Evolutionary conservation across 1,140 invertebrate genomes (phyloP), one percentile per base, ranked within the genome.

Genomic region (Varroa destructor): DNA sequence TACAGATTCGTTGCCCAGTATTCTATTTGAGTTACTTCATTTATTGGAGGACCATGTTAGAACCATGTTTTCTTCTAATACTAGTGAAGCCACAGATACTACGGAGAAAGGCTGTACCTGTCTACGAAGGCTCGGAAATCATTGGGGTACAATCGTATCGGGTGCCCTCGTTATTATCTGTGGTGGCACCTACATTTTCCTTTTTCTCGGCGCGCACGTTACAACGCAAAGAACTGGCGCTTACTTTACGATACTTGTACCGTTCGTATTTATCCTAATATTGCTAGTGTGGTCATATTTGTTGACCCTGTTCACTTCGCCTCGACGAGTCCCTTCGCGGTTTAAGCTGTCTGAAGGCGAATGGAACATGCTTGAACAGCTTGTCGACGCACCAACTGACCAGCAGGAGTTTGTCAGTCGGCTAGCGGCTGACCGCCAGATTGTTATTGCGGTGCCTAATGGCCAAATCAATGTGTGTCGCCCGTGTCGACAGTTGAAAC

Each of bases 401-500:
- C 40, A 14, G 2, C 61, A 46, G 61, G 14, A 67, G 3, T 40
- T 43, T 5, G 40, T 67, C 12, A 43, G 61, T 8, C 40, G 40
- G 40, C 40, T 40, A 46, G 61, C 61, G 61, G 46, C 61, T 8
- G 61, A 40, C 1, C 61, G 61, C 2, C 40, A 46, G 36, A 37
- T 67, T 8, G 40, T 40, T 14, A 67, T 46, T 40, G 1, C 12
- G 36, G 37, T 12, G 12, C 46, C 40, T 12, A 67, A 67, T 37
- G 61, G 61, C 37, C 61, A 67, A 67, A 46, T 67, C 14, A 67
- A 40, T 37, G 46, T 67, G 12, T 67, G 61, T 46, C 61, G 61
- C 12, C 40, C 36, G 1, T 78, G 77, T 56, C 64, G 71, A 1
- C 71, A 73, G 42, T 64, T 78, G 36, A 78, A 78, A 73, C 77